Percentiles rank a stretch among this genome's conserved stretches.
Evolutionary conservation across 1,140 invertebrate genomes (phyloP).

Genomic region (Anadara kagoshimensis): DNA sequence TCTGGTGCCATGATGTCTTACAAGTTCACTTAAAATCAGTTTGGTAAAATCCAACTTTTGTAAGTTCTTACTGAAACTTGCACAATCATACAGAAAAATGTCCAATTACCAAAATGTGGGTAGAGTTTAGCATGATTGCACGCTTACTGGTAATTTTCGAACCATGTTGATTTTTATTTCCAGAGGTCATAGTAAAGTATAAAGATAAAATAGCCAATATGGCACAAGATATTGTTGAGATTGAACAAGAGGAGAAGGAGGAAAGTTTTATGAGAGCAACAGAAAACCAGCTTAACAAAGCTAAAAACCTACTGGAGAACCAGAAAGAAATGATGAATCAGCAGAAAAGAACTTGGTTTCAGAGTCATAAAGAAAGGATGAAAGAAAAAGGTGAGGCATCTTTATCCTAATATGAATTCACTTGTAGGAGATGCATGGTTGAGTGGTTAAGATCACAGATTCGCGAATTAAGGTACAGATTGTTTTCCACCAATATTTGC

Average conservation of each 20-base stretch:
- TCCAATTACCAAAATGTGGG: no score
- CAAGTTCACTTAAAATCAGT: no score
- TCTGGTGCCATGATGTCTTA: no score
- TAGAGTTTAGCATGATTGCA: no score
- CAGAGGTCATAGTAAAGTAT: slow-evolving; percentile 92
- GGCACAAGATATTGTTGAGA: slow-evolving; percentile 85
- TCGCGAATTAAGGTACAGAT: no score
- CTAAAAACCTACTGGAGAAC: slow-evolving; percentile 83
- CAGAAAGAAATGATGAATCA: slow-evolving; percentile 65
- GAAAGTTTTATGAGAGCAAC: slow-evolving; percentile 88
- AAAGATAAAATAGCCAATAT: slow-evolving; percentile 82
- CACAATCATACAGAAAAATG: no score
- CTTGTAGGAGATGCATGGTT: no score
- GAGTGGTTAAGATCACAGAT: no score
- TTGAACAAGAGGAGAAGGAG: slow-evolving; percentile 88
- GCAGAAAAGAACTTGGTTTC: slow-evolving; percentile 87
- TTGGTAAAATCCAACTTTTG: no score
- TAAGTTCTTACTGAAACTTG: no score
- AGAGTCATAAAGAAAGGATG: slow-evolving; percentile 86
- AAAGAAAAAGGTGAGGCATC: slow-evolving; percentile 81
- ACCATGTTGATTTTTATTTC: slow-evolving; percentile 37
- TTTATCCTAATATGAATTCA: no score
- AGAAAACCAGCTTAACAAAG: slow-evolving; percentile 89
- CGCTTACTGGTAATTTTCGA: background rate
- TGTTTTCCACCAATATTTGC: no score